Evolutionary conservation across 2,113 vertebrate genomes (phyloP).

Genomic region (Illadopsis cleaveri): DNA sequence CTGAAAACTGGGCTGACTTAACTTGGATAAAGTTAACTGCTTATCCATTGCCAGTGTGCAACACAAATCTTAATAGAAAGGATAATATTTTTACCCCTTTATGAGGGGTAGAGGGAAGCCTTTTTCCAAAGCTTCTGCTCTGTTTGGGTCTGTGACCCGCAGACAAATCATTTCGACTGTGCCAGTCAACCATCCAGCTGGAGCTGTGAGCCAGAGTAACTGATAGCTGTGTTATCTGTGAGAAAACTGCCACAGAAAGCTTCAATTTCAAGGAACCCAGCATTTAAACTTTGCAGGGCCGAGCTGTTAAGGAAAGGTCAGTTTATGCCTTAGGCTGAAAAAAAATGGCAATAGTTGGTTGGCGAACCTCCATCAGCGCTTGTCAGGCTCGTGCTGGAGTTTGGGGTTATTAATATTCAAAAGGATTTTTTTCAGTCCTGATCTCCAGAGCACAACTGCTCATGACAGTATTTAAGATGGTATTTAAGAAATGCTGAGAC

Average conservation of each 20-base stretch:
- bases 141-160: not conserved
- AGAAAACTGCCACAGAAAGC: not conserved
- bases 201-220: not conserved
- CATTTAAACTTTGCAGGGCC: not conserved
- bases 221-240: not conserved
- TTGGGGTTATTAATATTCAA: conserved; percentile 30
- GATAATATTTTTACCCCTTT: not conserved
- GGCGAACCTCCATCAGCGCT: not conserved
- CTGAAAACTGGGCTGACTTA: not conserved
- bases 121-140: not conserved
- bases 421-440: not conserved
- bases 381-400: conserved; percentile 11
- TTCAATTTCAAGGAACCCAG: not conserved
- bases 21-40: not conserved
- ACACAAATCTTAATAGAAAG: not conserved
- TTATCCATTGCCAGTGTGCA: not conserved
- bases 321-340: conserved; percentile 34
- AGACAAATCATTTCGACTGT: not conserved
- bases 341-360: not conserved
- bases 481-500: not conserved
- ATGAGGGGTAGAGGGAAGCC: not conserved
- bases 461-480: not conserved
- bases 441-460: conserved; percentile 29
- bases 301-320: conserved; percentile 38
- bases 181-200: not conserved